Percentiles rank a stretch among this genome's conserved stretches.
Conservation (phyloP, 2,113 vertebrate genomes). For the Sebastes fasciatus region DNA sequence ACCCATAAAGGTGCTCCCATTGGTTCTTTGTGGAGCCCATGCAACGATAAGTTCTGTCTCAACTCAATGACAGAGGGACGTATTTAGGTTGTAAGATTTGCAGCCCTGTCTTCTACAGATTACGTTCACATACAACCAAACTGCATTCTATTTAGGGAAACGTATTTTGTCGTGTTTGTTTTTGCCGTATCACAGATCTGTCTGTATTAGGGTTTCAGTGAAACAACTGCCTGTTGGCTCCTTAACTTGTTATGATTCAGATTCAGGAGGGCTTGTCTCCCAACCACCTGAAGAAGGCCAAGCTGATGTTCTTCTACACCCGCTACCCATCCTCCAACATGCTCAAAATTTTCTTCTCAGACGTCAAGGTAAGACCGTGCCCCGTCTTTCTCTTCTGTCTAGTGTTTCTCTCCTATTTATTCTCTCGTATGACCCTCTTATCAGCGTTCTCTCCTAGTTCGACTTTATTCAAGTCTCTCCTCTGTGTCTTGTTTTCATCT, state of each 20-base stretch:
- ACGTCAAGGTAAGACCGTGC: conserved; percentile 93
- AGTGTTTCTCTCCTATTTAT: neutral
- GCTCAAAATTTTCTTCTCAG: conserved; percentile 99
- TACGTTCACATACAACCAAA: no score
- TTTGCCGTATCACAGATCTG: no score
- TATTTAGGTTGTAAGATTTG: no score
- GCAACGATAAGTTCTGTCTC: neutral
- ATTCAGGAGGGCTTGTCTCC: conserved; percentile 98
- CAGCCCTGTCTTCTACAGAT: no score
- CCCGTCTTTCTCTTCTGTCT: no score
- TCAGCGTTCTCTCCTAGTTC: neutral
- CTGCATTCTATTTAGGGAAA: no score
- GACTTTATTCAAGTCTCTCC: neutral
- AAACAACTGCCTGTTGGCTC: conserved; percentile 7
- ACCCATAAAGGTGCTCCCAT: neutral
- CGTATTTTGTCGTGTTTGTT: no score
- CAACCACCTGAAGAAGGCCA: conserved; percentile 99
- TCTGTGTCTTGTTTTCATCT: neutral
- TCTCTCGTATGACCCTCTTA: neutral
- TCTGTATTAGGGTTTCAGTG: conserved; percentile 1
- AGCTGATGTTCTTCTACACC: conserved; percentile 99
- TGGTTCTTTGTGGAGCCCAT: neutral
- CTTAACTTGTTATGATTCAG: conserved; percentile 74
- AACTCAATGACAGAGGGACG: neutral
- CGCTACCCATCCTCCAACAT: conserved; percentile 99